Conservation (phyloP, 2,797 vertebrate genomes). For the Sebastes alutus region DNA sequence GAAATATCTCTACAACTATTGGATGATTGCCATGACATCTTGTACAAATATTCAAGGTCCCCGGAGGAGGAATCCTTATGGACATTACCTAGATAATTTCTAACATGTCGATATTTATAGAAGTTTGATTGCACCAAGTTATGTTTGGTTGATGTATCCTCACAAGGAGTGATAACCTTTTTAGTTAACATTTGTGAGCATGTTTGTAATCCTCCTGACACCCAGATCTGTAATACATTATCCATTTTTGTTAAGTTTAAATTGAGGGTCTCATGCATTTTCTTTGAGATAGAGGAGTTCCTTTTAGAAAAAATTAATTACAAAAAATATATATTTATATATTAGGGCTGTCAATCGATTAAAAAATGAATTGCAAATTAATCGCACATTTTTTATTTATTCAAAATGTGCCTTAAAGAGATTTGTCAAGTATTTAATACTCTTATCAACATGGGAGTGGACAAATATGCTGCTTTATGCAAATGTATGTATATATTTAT, state of each 20-base stretch:
- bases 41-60: neutral
- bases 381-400: accelerated
- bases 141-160: neutral
- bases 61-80: neutral
- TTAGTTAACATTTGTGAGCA: too few relatives aligned
- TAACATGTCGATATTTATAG: neutral
- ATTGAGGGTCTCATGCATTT: neutral
- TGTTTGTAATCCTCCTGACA: too few relatives aligned
- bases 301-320: too few relatives aligned
- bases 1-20: neutral
- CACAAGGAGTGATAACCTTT: neutral
- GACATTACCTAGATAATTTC: neutral
- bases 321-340: too few relatives aligned
- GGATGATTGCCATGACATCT: neutral
- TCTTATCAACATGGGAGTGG: too few relatives aligned
- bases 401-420: too few relatives aligned
- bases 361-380: too few relatives aligned
- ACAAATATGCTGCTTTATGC: too few relatives aligned
- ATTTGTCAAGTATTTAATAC: too few relatives aligned
- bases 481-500: too few relatives aligned
- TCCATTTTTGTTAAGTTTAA: neutral
- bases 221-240: neutral
- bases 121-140: neutral
- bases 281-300: neutral
- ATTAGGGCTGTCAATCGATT: too few relatives aligned